A percentile compares a stretch with the other conserved stretches of the same genome.
Evolutionary conservation across 2,113 vertebrate genomes (phyloP).

Genomic region (Perca fluviatilis): DNA sequence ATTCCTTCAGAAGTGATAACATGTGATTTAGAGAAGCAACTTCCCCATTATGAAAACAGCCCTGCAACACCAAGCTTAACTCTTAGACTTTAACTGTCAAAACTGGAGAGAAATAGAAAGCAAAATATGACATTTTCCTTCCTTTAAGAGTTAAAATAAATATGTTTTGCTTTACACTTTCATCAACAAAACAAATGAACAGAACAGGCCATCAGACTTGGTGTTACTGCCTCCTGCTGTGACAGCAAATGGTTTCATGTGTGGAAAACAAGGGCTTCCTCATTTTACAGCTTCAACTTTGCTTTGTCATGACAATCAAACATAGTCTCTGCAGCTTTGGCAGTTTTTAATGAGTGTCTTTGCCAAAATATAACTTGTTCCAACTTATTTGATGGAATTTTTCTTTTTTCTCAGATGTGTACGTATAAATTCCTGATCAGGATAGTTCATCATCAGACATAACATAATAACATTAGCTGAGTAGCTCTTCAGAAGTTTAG

Average conservation of each 20-base stretch:
- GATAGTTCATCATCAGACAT: neutral
- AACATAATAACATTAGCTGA: conserved; percentile 36
- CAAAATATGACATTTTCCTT: conserved; percentile 8
- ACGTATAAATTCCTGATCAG: neutral
- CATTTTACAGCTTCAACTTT: neutral
- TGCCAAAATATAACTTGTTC: neutral
- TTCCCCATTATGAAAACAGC: neutral
- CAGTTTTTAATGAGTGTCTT: neutral
- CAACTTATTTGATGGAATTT: neutral
- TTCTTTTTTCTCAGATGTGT: neutral
- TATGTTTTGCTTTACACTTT: conserved; percentile 4
- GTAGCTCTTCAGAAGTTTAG: conserved; percentile 39
- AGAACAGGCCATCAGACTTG: neutral
- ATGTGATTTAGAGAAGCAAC: conserved; percentile 16
- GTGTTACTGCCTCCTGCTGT: neutral
- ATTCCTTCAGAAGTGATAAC: conserved; percentile 11
- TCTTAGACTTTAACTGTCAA: conserved; percentile 1
- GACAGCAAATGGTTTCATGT: neutral
- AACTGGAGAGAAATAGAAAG: conserved; percentile 5
- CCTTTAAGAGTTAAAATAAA: conserved; percentile 11
- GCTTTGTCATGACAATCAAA: neutral
- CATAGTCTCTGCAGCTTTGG: neutral
- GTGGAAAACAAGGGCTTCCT: neutral
- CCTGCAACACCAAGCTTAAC: neutral
- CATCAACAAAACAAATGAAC: neutral